Evolutionary conservation across 2,113 vertebrate genomes (phyloP), one percentile per base, ranked within the genome.

Genomic region (Rhynchomys soricoides): DNA sequence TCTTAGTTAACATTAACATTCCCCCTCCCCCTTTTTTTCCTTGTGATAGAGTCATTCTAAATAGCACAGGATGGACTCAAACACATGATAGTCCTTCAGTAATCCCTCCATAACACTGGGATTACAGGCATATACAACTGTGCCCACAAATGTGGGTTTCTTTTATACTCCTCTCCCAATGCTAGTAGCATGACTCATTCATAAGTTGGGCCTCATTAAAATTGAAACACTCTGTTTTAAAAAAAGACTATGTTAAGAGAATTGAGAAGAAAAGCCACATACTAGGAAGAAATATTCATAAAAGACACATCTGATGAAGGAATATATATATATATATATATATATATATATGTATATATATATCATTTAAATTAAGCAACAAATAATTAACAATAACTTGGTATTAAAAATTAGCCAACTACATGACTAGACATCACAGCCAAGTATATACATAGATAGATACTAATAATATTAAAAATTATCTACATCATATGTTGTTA

Each of bases 261-360:
- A 86, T 29, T 68, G 40, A 91, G 79, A 92, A 59, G 10, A 89
- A 94, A 83, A 94, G 24, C 22, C 50, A 90, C 3, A 31, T n/a
- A 29, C 48, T 91, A 2, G 64, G 37, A 89, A 71, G 91, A 95
- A 89, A 89, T 86, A 93, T 66, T 92, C 77, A 29, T 52, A 92
- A 87, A 86, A 89, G n/a, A 68, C 78, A 52, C 29, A 45, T 52
- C 5, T 45, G 26, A 89, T 89, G 81, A 90, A 90, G 10, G 19
- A 83, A 12, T 78, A 2, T 10, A 64, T 10, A 21, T 19, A 40
- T 29, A 66, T 29, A 66, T 10, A 31, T 29, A 66, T 22, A 73
- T 22, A 40, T 73, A 37, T 68, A 9, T 90, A 75, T 19, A 1
- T 13, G 86, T 88, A 91, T 82, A 75, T 9, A 90, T 77, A 90